Evolutionary conservation across 2,888 invertebrate species (phyloP), one percentile per base, ranked within the genome.

Genomic region (Gryllus longicercus): DNA sequence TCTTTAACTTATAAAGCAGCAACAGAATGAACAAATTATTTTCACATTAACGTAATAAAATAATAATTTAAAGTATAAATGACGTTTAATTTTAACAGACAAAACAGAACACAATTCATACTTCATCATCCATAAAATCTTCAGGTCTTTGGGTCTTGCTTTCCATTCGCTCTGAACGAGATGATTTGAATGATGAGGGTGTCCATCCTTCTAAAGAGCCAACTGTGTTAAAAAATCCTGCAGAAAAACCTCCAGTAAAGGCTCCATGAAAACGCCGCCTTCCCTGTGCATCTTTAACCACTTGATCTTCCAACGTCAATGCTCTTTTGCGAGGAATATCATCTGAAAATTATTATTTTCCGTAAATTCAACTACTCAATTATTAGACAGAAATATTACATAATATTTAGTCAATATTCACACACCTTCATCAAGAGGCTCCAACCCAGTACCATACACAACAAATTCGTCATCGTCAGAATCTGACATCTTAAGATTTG

Each of bases 101-200:
- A 74, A 74, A n/a, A 8, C 74, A 74, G 3, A 18, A 81, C 21
- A 76, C 10, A 76, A 76, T 25, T 76, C 23, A 80, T 84, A 91
- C 91, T 87, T 99, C 99, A 16, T 96, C 96, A 86, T 99, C 99
- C 99, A 99, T 99, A 85, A 95, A 99, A 88, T 99, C 98, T 86
- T 96, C 94, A 0, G 97, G 95, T 83, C 90, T 90, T 86, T 94
- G 95, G 74, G 51, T 83, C 83, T 12, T 87, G 86, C 78, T 87
- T 14, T 63, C 88, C 0, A 91, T 90, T 84, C 93, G 94, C 80
- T 93, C 94, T 2, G 87, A 87, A 12, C 97, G 90, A 0, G 97
- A 96, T 82, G 99, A 99, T 85, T 95, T 95, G 86, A 98, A 99
- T 21, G 93, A 92, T 51, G 93, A 90, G 0, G 99, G 99, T 14